These are phyloP conservation scores for Probaryconus sp. DNA, from an alignment of 1,140 invertebrate genomes.

Conservation along the genomic window DNA sequence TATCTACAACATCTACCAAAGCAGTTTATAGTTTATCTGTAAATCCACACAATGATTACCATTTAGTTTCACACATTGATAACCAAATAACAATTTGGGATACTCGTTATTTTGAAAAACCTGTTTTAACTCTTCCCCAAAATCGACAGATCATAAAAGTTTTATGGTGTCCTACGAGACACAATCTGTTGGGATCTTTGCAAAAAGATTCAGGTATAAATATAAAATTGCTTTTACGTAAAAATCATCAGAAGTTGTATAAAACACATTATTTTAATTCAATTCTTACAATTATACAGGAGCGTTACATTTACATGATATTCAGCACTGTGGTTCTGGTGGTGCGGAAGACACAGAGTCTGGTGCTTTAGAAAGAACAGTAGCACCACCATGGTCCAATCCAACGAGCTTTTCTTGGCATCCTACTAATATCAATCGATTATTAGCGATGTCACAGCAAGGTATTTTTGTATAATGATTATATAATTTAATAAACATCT, in stretches of 20 bases:
- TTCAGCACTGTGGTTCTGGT: conserved; percentile 84
- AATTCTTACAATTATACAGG: conserved; percentile 60
- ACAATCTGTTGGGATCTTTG: conserved; percentile 86
- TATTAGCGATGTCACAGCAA: conserved; percentile 83
- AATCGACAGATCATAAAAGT: conserved; percentile 86
- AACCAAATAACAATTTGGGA: conserved; percentile 92
- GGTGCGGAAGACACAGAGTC: conserved; percentile 85
- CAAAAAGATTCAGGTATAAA: conserved; percentile 82
- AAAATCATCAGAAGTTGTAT: too few relatives aligned
- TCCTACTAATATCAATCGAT: conserved; percentile 85
- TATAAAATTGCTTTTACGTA: conserved; percentile 16
- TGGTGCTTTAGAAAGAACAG: conserved; percentile 85
- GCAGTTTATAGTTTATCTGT: conserved; percentile 89
- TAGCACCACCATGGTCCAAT: conserved; percentile 79
- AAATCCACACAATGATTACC: conserved; percentile 86
- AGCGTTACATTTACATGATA: conserved; percentile 86
- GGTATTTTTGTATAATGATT: conserved; percentile 69
- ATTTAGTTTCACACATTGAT: conserved; percentile 90
- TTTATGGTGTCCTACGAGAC: conserved; percentile 93
- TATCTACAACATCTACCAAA: conserved; percentile 87
- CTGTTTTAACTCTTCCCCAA: conserved; percentile 86
- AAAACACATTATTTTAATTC: too few relatives aligned
- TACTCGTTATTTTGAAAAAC: conserved; percentile 90
- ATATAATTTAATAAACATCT: not conserved
- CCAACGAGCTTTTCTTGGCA: conserved; percentile 90